Percentiles rank a stretch among this genome's conserved stretches.
Evolutionary conservation across 2,888 invertebrate species (phyloP).

Genomic region (Campopleginae sp.): DNA sequence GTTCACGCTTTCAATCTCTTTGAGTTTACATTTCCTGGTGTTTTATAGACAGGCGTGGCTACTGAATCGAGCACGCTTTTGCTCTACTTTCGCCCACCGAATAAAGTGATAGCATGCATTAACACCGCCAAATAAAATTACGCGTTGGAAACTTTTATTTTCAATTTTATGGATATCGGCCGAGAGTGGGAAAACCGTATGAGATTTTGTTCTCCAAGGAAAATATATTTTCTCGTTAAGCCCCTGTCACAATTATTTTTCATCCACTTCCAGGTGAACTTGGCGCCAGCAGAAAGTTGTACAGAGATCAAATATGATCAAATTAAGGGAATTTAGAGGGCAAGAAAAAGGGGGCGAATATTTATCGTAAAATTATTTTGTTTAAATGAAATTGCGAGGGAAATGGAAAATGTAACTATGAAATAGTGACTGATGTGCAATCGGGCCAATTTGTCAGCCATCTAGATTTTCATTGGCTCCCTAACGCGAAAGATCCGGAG

Average conservation of each 20-base stretch:
- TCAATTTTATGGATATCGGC: neutral
- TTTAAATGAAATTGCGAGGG: slow-evolving; percentile 1
- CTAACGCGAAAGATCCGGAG: slow-evolving; percentile 57
- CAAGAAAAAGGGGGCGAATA: neutral
- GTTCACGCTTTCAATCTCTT: slow-evolving; percentile 41
- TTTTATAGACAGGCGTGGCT: slow-evolving; percentile 48
- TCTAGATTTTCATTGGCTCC: slow-evolving; percentile 64
- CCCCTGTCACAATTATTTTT: neutral
- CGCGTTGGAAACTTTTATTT: neutral
- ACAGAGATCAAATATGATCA: neutral
- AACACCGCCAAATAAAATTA: neutral
- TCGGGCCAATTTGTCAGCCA: slow-evolving; percentile 63
- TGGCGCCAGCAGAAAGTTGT: neutral
- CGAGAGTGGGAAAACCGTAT: neutral
- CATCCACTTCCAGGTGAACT: neutral
- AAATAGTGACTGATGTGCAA: slow-evolving; percentile 50
- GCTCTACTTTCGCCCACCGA: slow-evolving; percentile 41
- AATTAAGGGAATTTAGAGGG: neutral
- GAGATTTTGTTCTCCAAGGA: neutral
- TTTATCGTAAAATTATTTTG: neutral
- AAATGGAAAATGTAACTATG: slow-evolving; percentile 37
- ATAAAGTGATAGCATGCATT: slow-evolving; percentile 2
- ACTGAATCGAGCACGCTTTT: slow-evolving; percentile 36
- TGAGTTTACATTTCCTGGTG: slow-evolving; percentile 41
- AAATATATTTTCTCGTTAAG: neutral